Base-by-base conservation (phyloP, 2,888 invertebrate genomes). In the Drosophila flavopinicola region DNA sequence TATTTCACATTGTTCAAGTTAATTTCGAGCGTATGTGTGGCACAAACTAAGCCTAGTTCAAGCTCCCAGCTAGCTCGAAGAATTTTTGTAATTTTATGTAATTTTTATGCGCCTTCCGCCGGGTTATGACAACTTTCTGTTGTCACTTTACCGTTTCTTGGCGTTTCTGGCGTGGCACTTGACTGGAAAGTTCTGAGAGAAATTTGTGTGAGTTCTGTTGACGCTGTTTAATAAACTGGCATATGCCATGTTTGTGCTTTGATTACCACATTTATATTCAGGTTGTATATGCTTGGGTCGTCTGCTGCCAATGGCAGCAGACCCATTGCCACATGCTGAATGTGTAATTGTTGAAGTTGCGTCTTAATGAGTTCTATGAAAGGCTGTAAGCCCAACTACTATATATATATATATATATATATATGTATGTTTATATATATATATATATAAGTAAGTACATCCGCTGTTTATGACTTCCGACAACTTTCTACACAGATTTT, bases 191-290 rank as follows among this genome's bases (percentile, higher is more conserved):
- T 68, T 80, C 67, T 84, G 54, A 23, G 53, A 71, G 57, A 71
- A 75, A 71, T 57, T 65, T 58, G 10, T 56, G n/a, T 59, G 56
- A 38, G 39, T 66, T 71, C 63, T 63, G 47, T 42, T 45, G 66
- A 52, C 51, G 53, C 35, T 35, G 52, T 39, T 58, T 58, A 67
- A 75, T 66, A 72, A 57, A 58, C 52, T 38, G 42, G 30, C 49
- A 38, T 65, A 56, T 42, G 68, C 74, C 75, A 59, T 77, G 69
- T 77, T 66, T 74, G 78, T 60, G 38, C 52, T 65, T 77, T 77
- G 77, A 77, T 77, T 77, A 69, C 45, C 53, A 75, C 70, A 80
- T 77, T 77, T 77, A 74, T 77, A 77, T 77, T 74, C 77, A 73
- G 77, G 66, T 59, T 66, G 66, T 44, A 42, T 20, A 24, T 42